phyloP scores from a whole-genome alignment of 1,140 invertebrate genomes.

The Drosophila burlai region DNA sequence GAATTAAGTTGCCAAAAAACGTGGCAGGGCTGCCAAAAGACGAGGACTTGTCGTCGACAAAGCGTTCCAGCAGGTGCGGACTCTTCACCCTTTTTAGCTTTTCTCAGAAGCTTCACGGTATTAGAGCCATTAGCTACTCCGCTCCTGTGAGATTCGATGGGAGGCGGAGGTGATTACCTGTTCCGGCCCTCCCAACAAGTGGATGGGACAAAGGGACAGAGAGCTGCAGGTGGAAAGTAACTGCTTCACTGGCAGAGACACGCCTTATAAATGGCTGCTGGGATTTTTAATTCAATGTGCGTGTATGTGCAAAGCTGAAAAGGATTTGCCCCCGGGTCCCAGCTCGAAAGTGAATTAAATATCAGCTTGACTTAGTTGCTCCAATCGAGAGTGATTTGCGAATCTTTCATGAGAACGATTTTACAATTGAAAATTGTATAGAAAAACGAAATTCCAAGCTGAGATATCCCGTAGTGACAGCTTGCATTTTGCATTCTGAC shows the following conservation, averaged over 20 bases:
- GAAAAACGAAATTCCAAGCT: background rate
- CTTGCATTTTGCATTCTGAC: slow-evolving; percentile 1
- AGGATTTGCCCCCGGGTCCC: slow-evolving; percentile 22
- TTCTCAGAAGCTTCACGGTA: background rate
- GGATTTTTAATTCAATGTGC: slow-evolving; percentile 66
- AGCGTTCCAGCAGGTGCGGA: slow-evolving; percentile 12
- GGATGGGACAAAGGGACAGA: slow-evolving; percentile 10
- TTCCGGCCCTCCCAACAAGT: slow-evolving; percentile 58
- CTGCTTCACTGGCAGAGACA: slow-evolving; percentile 18
- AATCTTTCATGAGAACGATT: background rate
- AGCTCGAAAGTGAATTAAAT: slow-evolving; percentile 37
- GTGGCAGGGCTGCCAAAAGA: slow-evolving; percentile 31
- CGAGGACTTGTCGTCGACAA: background rate
- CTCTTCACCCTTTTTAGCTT: background rate
- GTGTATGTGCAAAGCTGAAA: slow-evolving; percentile 44
- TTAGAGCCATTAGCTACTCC: slow-evolving; percentile 6
- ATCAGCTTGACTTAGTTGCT: slow-evolving; percentile 14
- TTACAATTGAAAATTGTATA: background rate
- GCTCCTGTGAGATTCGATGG: slow-evolving; percentile 26
- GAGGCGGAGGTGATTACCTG: slow-evolving; percentile 21
- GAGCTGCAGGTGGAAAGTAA: slow-evolving; percentile 18
- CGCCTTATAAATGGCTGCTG: slow-evolving; percentile 19
- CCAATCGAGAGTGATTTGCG: slow-evolving; percentile 22
- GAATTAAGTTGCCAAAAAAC: slow-evolving; percentile 74
- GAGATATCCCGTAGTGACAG: slow-evolving; percentile 7